Evolutionary conservation across 2,888 invertebrate species (phyloP).

Genomic region (Eristalinus aeneus): DNA sequence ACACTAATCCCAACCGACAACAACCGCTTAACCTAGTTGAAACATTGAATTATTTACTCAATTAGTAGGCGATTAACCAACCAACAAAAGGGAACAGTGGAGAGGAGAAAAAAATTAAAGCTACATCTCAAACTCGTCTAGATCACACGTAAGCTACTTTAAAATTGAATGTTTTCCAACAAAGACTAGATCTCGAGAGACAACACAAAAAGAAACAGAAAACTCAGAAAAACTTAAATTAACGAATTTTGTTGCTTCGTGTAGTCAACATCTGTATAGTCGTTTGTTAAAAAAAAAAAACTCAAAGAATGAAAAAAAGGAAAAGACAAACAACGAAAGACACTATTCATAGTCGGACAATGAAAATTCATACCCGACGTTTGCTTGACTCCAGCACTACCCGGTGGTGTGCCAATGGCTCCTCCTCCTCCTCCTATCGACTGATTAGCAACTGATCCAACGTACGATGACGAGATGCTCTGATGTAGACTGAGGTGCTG

Average conservation of each 20-base stretch:
- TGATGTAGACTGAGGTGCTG: conserved; percentile 70
- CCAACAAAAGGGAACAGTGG: not conserved
- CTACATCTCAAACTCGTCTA: conserved; percentile 10
- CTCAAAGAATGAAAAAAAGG: not conserved
- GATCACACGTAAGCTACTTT: not conserved
- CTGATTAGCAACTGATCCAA: conserved; percentile 75
- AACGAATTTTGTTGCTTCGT: not conserved
- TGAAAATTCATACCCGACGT: conserved; percentile 49
- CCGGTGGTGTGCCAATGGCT: conserved; percentile 76
- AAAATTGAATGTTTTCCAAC: conserved; percentile 20
- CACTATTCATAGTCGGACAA: conserved; percentile 4
- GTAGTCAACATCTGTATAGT: not conserved
- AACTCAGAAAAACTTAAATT: not conserved
- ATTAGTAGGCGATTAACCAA: conserved; percentile 14
- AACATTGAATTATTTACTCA: conserved; percentile 25
- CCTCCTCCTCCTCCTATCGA: conserved; percentile 72
- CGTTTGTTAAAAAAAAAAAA: conserved; percentile 17
- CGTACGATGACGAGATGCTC: conserved; percentile 72
- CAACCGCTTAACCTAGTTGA: conserved; percentile 3
- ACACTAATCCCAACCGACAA: not conserved
- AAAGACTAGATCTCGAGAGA: conserved; percentile 9
- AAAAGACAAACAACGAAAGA: not conserved
- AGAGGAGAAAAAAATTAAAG: not conserved
- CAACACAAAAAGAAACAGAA: not conserved
- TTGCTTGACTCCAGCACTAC: conserved; percentile 76